phyloP scores from a whole-genome alignment of 2,888 invertebrate genomes.

The Chymomyza fuscimana region DNA sequence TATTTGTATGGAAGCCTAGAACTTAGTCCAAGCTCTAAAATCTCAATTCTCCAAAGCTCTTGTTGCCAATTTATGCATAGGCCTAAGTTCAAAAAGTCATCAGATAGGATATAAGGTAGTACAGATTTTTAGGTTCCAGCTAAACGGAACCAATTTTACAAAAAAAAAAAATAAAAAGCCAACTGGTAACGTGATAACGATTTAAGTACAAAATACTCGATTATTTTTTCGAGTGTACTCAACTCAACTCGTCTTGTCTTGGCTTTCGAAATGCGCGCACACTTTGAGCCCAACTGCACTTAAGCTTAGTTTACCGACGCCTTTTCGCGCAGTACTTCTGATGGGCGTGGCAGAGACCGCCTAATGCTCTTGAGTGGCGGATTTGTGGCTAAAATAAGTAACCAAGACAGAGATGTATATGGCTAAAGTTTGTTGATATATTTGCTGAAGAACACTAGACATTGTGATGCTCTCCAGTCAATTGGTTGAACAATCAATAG shows the following conservation, averaged over 20 bases:
- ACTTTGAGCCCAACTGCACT: slow-evolving; percentile 49
- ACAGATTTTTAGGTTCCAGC: no score
- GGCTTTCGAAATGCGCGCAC: slow-evolving; percentile 16
- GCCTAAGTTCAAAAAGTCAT: no score
- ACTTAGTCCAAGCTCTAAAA: no score
- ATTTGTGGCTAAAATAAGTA: slow-evolving; percentile 3
- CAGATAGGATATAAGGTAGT: no score
- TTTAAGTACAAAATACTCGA: no score
- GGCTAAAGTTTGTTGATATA: background rate
- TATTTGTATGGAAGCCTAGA: no score
- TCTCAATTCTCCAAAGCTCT: no score
- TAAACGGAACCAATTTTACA: no score
- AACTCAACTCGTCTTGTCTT: slow-evolving; percentile 22
- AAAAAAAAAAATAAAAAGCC: no score
- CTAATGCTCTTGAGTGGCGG: slow-evolving; percentile 31
- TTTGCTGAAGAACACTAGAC: background rate
- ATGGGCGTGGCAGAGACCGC: slow-evolving; percentile 17
- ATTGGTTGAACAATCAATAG: background rate
- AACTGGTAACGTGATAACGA: no score
- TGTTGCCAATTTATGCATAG: no score
- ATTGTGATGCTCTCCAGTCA: background rate
- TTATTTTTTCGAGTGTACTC: background rate
- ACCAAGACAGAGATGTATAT: background rate
- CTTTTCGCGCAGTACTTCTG: slow-evolving; percentile 8
- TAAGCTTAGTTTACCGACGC: slow-evolving; percentile 52